Conservation (phyloP, 2,888 invertebrate species). For the Aspidapion aeneum region DNA sequence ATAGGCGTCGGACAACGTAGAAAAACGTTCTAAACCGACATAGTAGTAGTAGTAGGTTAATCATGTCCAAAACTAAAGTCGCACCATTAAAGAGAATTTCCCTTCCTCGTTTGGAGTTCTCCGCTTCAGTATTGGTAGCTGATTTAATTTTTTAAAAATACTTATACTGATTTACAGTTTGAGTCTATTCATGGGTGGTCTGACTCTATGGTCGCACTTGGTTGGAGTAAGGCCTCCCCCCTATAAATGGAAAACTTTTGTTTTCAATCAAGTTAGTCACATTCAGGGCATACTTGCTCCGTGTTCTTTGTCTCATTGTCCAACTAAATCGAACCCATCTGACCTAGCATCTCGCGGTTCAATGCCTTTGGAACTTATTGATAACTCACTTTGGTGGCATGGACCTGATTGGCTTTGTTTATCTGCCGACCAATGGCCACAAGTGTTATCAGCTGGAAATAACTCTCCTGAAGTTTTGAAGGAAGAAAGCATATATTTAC, state of each 20-base stretch:
- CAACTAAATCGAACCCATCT: conserved; percentile 9
- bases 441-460: background rate
- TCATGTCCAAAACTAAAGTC: background rate
- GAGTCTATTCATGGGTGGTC: conserved; percentile 6
- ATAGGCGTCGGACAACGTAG: no score
- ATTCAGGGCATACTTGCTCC: conserved; percentile 6
- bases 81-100: conserved; percentile 1
- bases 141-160: conserved; percentile 6
- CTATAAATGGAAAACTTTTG: conserved; percentile 5
- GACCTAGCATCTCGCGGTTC: conserved; percentile 12
- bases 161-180: background rate
- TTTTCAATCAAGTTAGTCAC: background rate
- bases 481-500: background rate
- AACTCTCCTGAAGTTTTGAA: background rate
- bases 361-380: conserved; percentile 5
- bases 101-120: conserved; percentile 2
- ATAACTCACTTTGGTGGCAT: conserved; percentile 5
- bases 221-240: conserved; percentile 5
- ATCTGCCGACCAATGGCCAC: background rate
- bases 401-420: background rate
- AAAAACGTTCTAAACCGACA: no score
- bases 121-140: conserved; percentile 1
- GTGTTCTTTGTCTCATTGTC: conserved; percentile 4
- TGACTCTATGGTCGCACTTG: conserved; percentile 6
- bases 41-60: background rate